These are phyloP conservation scores for Alloscopus bannaensis DNA, from an alignment of 2,888 invertebrate species.

Conservation along the genomic window DNA sequence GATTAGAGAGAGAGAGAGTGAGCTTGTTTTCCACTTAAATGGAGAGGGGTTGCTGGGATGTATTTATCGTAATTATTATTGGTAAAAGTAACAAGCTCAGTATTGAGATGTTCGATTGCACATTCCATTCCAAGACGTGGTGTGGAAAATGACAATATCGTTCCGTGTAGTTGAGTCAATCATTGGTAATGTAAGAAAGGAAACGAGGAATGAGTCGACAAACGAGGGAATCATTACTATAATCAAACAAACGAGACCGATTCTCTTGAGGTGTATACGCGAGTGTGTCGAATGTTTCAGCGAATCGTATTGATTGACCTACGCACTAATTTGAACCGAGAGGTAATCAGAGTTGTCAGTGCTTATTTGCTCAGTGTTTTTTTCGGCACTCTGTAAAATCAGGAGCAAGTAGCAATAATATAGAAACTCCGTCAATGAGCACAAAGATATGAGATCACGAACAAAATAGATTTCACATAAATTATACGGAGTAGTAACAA, in stretches of 20 bases:
- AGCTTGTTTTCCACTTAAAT: conserved; percentile 8
- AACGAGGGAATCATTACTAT: conserved; percentile 23
- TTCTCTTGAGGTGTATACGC: not conserved
- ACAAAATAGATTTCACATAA: conserved; percentile 35
- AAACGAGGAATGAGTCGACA: not conserved
- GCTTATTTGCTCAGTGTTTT: no score
- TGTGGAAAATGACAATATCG: no score
- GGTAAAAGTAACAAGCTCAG: conserved; percentile 2
- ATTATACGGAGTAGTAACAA: conserved; percentile 23
- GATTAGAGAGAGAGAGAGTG: not conserved
- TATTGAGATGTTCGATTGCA: not conserved
- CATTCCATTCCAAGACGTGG: conserved; percentile 1
- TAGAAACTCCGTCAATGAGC: no score
- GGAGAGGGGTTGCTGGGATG: not conserved
- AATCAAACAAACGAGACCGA: conserved; percentile 29
- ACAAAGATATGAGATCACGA: conserved; percentile 45
- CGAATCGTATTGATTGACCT: no score
- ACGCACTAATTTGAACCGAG: no score
- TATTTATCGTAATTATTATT: conserved; percentile 1
- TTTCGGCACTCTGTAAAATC: no score
- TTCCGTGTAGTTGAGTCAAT: no score
- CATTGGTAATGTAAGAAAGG: not conserved
- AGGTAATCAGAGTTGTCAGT: no score
- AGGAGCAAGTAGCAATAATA: no score
- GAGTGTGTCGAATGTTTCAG: conserved; percentile 1